Percentiles rank a stretch among this genome's conserved stretches.
These are phyloP conservation scores for Rhagonycha fulva DNA, from an alignment of 2,888 invertebrate genomes.

Conservation along the genomic window DNA sequence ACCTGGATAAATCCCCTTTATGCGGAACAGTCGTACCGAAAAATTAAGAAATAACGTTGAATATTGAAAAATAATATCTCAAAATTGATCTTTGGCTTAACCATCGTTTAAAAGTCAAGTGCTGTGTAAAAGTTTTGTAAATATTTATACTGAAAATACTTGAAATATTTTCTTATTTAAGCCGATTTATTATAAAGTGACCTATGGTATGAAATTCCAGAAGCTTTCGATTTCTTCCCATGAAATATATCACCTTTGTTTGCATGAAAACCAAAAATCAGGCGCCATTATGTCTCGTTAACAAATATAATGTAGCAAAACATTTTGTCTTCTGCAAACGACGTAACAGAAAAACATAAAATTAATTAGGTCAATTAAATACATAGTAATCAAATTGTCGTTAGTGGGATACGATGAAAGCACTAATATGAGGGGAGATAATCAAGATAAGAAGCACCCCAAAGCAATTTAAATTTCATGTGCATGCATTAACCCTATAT, in stretches of 20 bases:
- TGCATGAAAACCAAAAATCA: neutral
- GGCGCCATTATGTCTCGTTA: neutral
- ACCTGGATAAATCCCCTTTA: conserved; percentile 31
- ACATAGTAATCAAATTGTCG: neutral
- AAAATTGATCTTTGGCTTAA: conserved; percentile 34
- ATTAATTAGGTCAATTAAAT: neutral
- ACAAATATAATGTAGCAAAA: neutral
- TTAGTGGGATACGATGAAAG: neutral
- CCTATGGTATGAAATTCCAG: neutral
- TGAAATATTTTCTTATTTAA: neutral
- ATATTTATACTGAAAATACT: conserved; percentile 34
- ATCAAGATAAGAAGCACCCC: neutral
- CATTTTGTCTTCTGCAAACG: neutral
- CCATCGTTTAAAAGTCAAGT: conserved; percentile 28
- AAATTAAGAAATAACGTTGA: conserved; percentile 28
- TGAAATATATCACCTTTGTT: neutral
- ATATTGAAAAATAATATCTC: conserved; percentile 30
- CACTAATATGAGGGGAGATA: neutral
- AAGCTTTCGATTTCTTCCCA: neutral
- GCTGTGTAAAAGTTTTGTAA: conserved; percentile 27
- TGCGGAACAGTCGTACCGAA: conserved; percentile 25
- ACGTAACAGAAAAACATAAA: neutral
- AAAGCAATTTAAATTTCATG: neutral
- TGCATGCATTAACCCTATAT: neutral
- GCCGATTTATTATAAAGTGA: conserved; percentile 12